These are phyloP conservation scores for Sorex maritimensis DNA, from an alignment of 2,797 vertebrate genomes.

Conservation along the genomic window DNA sequence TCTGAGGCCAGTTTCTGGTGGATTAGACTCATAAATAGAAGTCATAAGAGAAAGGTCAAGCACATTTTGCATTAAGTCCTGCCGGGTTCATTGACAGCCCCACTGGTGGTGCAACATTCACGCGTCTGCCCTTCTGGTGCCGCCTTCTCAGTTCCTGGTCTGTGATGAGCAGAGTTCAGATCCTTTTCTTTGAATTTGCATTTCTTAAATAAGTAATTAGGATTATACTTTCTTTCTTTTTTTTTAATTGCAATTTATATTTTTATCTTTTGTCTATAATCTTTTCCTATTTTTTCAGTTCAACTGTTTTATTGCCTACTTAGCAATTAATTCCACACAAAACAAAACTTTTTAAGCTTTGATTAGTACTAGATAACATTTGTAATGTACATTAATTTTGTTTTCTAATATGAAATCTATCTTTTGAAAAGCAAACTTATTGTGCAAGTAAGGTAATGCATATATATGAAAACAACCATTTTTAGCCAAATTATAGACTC, in stretches of 20 bases:
- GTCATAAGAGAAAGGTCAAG: slow-evolving; percentile 9
- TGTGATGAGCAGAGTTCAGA: not conserved
- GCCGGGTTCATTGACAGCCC: slow-evolving; percentile 19
- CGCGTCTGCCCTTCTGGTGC: not conserved
- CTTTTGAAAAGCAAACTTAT: slow-evolving; percentile 18
- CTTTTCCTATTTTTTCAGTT: not conserved
- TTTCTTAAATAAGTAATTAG: slow-evolving; percentile 55
- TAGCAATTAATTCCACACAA: slow-evolving; percentile 17
- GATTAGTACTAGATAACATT: not conserved
- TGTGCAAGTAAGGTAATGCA: not conserved
- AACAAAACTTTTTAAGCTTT: slow-evolving; percentile 50
- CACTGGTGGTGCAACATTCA: not conserved
- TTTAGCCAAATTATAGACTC: not conserved
- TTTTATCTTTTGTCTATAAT: slow-evolving; percentile 25
- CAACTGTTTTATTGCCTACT: not conserved
- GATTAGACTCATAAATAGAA: slow-evolving; percentile 21
- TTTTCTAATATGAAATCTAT: slow-evolving; percentile 14
- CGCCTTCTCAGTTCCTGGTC: slow-evolving; percentile 6
- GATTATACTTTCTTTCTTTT: not conserved
- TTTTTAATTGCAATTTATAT: slow-evolving; percentile 12
- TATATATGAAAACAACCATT: not conserved
- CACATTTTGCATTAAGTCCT: slow-evolving; percentile 14
- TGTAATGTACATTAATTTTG: not conserved
- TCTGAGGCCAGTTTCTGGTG: slow-evolving; percentile 37
- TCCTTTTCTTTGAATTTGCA: slow-evolving; percentile 24